These are phyloP conservation scores for Chaenocephalus aceratus DNA, from an alignment of 2,113 vertebrate species.

Conservation along the genomic window DNA sequence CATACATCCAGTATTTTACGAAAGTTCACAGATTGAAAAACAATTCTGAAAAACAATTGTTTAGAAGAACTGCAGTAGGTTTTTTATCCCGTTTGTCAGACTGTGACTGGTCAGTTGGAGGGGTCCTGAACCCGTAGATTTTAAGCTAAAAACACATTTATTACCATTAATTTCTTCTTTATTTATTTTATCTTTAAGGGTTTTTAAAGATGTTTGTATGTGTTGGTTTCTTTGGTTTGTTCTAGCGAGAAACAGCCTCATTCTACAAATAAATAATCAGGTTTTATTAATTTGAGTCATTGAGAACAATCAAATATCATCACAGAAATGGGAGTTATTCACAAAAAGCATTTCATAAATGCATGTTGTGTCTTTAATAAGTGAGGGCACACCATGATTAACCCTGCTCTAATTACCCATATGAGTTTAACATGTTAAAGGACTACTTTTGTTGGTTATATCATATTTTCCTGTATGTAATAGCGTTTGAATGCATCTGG, in stretches of 20 bases:
- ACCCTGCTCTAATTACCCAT: background rate
- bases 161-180: background rate
- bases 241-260: background rate
- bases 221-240: background rate
- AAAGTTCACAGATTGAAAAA: too few species aligned
- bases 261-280: background rate
- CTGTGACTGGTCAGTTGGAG: too few species aligned
- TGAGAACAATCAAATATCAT: too few species aligned
- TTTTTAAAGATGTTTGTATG: background rate
- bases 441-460: too few species aligned
- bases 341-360: background rate
- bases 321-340: background rate
- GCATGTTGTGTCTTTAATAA: background rate
- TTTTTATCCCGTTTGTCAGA: too few species aligned
- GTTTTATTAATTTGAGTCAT: too few species aligned
- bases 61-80: too few species aligned
- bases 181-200: background rate
- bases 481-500: too few species aligned
- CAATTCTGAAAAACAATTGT: too few species aligned
- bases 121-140: too few species aligned
- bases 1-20: background rate
- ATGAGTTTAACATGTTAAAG: background rate
- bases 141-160: background rate
- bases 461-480: too few species aligned
- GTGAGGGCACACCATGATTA: background rate